Percentiles rank a stretch among this genome's conserved stretches.
Evolutionary conservation across 2,113 vertebrate species (phyloP).

Genomic region (Perognathus longimembris): DNA sequence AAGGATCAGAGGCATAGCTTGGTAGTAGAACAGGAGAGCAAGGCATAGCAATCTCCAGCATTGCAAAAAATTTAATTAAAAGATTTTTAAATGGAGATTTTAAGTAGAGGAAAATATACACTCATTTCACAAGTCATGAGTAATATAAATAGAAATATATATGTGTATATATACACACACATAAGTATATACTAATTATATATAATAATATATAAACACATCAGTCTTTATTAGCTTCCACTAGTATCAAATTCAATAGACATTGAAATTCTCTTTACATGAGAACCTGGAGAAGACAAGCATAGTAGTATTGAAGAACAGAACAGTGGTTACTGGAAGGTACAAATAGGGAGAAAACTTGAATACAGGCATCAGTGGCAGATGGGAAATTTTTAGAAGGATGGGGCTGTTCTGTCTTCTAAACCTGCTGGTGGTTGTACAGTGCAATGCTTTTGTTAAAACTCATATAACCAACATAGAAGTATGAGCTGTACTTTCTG

Average conservation of each 20-base stretch:
- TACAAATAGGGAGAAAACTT: background rate
- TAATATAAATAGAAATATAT: background rate
- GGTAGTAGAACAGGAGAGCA: background rate
- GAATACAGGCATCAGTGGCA: background rate
- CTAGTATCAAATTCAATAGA: background rate
- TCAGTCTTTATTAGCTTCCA: background rate
- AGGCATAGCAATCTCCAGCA: background rate
- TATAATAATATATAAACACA: no score
- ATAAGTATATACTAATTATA: no score
- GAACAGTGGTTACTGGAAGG: background rate
- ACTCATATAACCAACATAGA: background rate
- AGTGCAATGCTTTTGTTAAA: background rate
- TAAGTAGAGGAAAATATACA: background rate
- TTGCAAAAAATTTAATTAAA: background rate
- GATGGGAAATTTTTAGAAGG: background rate
- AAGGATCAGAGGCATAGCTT: background rate
- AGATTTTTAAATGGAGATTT: background rate
- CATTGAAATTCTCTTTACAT: background rate
- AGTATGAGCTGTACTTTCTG: background rate
- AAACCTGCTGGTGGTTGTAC: background rate
- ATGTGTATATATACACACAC: background rate
- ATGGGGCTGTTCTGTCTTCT: background rate
- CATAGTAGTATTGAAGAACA: background rate
- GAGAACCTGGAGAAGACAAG: background rate
- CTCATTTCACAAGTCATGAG: background rate